phyloP scores from a whole-genome alignment of 64 coral and sea anemone genomes.

The Montipora efflorescens region DNA sequence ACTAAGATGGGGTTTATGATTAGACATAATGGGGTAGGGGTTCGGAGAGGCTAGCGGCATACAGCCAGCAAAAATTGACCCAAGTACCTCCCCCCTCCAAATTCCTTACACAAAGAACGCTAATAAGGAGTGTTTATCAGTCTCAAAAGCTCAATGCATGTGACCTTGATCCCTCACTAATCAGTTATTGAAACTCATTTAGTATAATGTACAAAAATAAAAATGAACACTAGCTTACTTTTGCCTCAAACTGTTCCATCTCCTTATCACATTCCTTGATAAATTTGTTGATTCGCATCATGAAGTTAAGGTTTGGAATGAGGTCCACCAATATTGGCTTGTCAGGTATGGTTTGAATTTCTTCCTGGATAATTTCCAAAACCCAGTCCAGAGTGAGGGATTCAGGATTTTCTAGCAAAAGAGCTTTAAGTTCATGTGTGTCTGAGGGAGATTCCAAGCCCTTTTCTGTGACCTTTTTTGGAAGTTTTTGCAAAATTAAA shows the following conservation, averaged over 20 bases:
- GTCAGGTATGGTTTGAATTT: slow-evolving; percentile 70
- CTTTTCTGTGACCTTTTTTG: slow-evolving; percentile 40
- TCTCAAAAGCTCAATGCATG: too few species aligned
- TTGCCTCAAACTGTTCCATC: slow-evolving; percentile 86
- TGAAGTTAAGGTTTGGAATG: slow-evolving; percentile 85
- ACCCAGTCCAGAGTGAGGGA: slow-evolving; percentile 83
- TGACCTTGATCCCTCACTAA: too few species aligned
- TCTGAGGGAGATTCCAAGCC: slow-evolving; percentile 45
- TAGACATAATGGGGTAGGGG: too few species aligned
- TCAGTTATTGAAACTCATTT: too few species aligned
- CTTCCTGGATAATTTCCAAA: slow-evolving; percentile 65
- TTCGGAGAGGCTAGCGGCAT: too few species aligned
- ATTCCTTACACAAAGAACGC: too few species aligned
- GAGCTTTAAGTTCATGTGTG: slow-evolving; percentile 71
- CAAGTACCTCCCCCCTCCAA: too few species aligned
- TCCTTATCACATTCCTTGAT: slow-evolving; percentile 94
- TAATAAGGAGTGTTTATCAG: too few species aligned
- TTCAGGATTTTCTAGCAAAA: slow-evolving; percentile 59
- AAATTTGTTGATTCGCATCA: slow-evolving; percentile 85
- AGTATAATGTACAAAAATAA: too few species aligned
- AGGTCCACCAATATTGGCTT: slow-evolving; percentile 83
- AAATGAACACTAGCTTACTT: slow-evolving; percentile 28
- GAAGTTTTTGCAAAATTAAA: slow-evolving; percentile 81
- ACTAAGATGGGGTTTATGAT: too few species aligned
- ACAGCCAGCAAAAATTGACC: too few species aligned